Percentiles rank a stretch among this genome's conserved stretches.
phyloP scores from a whole-genome alignment of 2,113 vertebrate genomes.

The Corydoras sp. region DNA sequence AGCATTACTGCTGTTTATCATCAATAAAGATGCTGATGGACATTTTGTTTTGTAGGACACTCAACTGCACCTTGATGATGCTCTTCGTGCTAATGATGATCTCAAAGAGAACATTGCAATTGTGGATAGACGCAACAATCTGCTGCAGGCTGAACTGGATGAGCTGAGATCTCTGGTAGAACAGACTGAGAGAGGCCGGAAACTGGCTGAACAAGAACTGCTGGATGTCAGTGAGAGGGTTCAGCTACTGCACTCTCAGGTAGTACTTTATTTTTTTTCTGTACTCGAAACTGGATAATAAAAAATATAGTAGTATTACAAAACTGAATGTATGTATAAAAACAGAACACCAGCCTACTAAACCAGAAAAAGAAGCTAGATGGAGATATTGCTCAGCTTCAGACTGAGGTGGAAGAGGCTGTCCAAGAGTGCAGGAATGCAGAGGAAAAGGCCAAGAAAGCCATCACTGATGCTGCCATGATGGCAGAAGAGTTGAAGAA shows the following conservation, averaged over 20 bases:
- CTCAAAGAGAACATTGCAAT: slow-evolving; percentile 69
- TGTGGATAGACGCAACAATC: slow-evolving; percentile 62
- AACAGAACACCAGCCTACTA: slow-evolving; percentile 61
- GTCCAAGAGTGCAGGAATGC: slow-evolving; percentile 28
- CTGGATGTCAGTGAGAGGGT: slow-evolving; percentile 69
- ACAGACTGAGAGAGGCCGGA: slow-evolving; percentile 63
- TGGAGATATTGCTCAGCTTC: slow-evolving; percentile 56
- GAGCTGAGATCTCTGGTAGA: slow-evolving; percentile 62
- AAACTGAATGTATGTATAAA: no score
- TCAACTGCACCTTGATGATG: slow-evolving; percentile 64
- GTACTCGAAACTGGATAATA: neutral
- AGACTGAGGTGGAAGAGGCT: slow-evolving; percentile 61
- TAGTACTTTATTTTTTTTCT: slow-evolving; percentile 21
- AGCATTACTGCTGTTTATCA: neutral
- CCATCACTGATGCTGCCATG: slow-evolving; percentile 77
- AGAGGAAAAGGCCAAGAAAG: slow-evolving; percentile 62
- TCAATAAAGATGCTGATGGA: neutral
- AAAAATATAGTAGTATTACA: no score
- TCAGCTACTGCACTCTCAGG: slow-evolving; percentile 69
- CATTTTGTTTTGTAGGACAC: slow-evolving; percentile 50
- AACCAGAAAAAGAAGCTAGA: slow-evolving; percentile 70
- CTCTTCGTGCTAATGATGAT: slow-evolving; percentile 56
- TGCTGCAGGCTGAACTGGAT: slow-evolving; percentile 67
- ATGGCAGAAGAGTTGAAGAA: slow-evolving; percentile 65
- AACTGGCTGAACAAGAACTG: slow-evolving; percentile 67